Base-by-base conservation (phyloP, 1,140 invertebrate species). In the Diachasmimorpha longicaudata region DNA sequence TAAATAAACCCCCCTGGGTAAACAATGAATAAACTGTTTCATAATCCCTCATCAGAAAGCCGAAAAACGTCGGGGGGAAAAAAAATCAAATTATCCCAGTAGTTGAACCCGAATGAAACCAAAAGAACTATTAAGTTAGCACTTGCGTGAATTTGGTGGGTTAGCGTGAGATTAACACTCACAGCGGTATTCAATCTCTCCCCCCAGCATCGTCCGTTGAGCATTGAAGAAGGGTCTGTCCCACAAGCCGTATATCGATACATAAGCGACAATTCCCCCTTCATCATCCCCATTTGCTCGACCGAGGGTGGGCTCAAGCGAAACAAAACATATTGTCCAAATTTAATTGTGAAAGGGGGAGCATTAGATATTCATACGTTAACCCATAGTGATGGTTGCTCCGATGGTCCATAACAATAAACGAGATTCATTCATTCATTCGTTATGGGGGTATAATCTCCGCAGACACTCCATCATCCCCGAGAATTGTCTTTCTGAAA, bases 281-380 rank as follows among this genome's bases (percentile, higher is more conserved):
- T 25, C n/a, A 36, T 25, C 58, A 63, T 66, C 66, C 66, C 66
- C 66, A 39, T 68, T 68, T 68, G 31, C 14, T 67, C 44, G 58
- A 48, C 66, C 66, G 81, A 84, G 85, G 85, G 85, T 84, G 85
- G 81, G 23, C 70, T 79, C 81, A 72, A 80, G 79, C 85, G 86
- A 86, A 86, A 87, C 85, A 87, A 87, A 87, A 87, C 86, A 87
- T 87, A 87, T 87, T 87, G 86, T 86, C 84, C 82, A 82, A 87
- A 87, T 87, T 86, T 87, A 87, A 87, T 86, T 86, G 84, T 85
- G 78, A 25, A 81, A 86, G 77, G 81, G 86, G 85, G 84, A 63
- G 81, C 84, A 87, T 87, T 87, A 86, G 85, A 86, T 87, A 87
- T 86, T 87, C 85, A 87, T 86, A 86, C 82, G 85, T n/a, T 85